These are phyloP conservation scores for Epinephelus coioides DNA, from an alignment of 2,797 vertebrate genomes.

Conservation along the genomic window DNA sequence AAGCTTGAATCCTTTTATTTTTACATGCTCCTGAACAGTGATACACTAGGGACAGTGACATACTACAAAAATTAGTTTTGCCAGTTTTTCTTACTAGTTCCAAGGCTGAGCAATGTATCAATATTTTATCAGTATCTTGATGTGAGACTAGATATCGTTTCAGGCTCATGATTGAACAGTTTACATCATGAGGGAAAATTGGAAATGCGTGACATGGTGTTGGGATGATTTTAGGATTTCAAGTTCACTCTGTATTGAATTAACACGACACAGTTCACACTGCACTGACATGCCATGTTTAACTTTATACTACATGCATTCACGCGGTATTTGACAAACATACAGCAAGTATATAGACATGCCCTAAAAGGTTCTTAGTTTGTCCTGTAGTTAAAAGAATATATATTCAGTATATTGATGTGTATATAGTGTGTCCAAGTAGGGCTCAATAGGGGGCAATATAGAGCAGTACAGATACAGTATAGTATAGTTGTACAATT, in stretches of 20 bases:
- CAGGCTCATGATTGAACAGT: background rate
- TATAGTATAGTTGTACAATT: background rate
- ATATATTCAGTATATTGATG: background rate
- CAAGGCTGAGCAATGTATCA: too few species aligned
- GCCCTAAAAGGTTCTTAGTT: background rate
- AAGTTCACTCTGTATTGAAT: background rate
- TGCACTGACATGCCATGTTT: conserved; percentile 7
- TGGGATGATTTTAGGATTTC: background rate
- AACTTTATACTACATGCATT: conserved; percentile 1
- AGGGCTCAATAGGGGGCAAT: conserved; percentile 41
- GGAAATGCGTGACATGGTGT: background rate
- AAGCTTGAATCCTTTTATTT: conserved; percentile 33
- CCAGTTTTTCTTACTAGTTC: background rate
- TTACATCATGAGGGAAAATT: background rate
- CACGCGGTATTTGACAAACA: background rate
- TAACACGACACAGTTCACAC: background rate
- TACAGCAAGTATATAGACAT: background rate
- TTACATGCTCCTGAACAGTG: conserved; percentile 8
- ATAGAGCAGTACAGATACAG: conserved; percentile 23
- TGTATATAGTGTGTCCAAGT: background rate
- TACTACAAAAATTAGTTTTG: background rate
- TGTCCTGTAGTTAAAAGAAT: conserved; percentile 22
- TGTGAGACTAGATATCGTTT: too few species aligned
- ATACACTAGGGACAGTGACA: background rate
- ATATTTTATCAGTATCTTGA: too few species aligned